phyloP scores from a whole-genome alignment of 2,888 invertebrate species.

The Phoenoteleia sp. region DNA sequence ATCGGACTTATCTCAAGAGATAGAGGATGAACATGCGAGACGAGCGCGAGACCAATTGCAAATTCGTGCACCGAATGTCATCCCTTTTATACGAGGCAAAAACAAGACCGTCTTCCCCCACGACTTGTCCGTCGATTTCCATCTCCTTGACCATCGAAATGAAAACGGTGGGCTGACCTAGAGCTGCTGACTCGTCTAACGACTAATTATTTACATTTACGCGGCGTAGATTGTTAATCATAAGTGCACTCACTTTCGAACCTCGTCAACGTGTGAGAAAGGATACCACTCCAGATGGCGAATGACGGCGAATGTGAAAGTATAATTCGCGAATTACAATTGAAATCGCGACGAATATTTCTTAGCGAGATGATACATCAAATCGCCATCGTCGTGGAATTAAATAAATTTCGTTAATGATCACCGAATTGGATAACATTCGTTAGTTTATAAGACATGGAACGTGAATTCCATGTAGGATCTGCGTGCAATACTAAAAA shows the following conservation, averaged over 20 bases:
- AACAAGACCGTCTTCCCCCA: slow-evolving; percentile 47
- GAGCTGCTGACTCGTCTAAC: slow-evolving; percentile 62
- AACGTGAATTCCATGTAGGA: too few relatives aligned
- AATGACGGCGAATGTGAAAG: slow-evolving; percentile 59
- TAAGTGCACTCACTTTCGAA: slow-evolving; percentile 68
- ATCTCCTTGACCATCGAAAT: slow-evolving; percentile 65
- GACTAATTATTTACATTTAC: slow-evolving; percentile 62
- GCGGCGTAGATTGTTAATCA: slow-evolving; percentile 61
- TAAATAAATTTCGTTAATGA: too few relatives aligned
- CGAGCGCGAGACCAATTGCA: slow-evolving; percentile 59
- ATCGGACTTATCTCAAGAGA: background rate
- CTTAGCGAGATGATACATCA: background rate
- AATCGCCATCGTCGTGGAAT: too few relatives aligned
- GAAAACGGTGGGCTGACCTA: slow-evolving; percentile 63
- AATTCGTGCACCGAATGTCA: slow-evolving; percentile 46
- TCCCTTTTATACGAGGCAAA: slow-evolving; percentile 61
- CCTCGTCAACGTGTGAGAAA: slow-evolving; percentile 54
- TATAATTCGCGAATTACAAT: slow-evolving; percentile 39
- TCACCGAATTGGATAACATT: too few relatives aligned
- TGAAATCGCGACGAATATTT: slow-evolving; percentile 45
- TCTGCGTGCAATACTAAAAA: too few relatives aligned
- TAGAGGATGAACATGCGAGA: slow-evolving; percentile 9
- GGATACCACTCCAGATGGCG: slow-evolving; percentile 54
- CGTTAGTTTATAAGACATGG: too few relatives aligned
- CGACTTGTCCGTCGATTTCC: slow-evolving; percentile 1